Percentiles rank a stretch among this genome's conserved stretches.
phyloP scores from a whole-genome alignment of 2,113 vertebrate species.

The Semnornis frantzii region DNA sequence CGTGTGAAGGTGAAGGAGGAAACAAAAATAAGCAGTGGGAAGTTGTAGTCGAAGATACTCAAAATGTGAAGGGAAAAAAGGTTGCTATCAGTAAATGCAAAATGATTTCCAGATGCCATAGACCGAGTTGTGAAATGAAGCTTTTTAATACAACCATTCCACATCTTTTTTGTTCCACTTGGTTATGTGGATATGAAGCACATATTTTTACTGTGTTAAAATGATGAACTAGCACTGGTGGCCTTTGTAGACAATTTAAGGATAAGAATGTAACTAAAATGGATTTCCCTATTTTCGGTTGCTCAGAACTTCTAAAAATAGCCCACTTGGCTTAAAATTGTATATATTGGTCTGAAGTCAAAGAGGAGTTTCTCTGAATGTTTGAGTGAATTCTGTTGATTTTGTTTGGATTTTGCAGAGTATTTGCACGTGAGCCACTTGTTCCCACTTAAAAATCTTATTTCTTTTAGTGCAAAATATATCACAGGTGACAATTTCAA shows the following conservation, averaged over 20 bases:
- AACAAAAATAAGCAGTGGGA: background rate
- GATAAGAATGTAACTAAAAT: constrained; percentile 37
- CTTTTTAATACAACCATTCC: constrained; percentile 16
- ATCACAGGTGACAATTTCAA: background rate
- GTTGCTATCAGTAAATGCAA: constrained; percentile 34
- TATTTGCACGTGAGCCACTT: background rate
- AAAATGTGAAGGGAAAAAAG: background rate
- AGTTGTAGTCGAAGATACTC: background rate
- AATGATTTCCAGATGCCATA: constrained; percentile 43
- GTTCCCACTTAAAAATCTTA: background rate
- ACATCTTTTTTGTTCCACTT: constrained; percentile 27
- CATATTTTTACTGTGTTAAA: background rate
- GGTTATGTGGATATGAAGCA: constrained; percentile 8
- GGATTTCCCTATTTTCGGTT: constrained; percentile 27
- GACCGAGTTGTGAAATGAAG: constrained; percentile 6
- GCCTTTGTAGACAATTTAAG: constrained; percentile 31
- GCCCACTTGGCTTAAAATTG: background rate
- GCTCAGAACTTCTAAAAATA: constrained; percentile 43
- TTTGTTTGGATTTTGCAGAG: background rate
- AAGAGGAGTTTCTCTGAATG: background rate
- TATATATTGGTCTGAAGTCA: constrained; percentile 5
- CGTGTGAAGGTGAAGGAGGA: background rate
- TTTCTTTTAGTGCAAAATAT: background rate
- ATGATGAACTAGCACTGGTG: background rate
- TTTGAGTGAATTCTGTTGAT: background rate